phyloP scores from a whole-genome alignment of 2,113 vertebrate genomes.

The Typhlomys cinereus region DNA sequence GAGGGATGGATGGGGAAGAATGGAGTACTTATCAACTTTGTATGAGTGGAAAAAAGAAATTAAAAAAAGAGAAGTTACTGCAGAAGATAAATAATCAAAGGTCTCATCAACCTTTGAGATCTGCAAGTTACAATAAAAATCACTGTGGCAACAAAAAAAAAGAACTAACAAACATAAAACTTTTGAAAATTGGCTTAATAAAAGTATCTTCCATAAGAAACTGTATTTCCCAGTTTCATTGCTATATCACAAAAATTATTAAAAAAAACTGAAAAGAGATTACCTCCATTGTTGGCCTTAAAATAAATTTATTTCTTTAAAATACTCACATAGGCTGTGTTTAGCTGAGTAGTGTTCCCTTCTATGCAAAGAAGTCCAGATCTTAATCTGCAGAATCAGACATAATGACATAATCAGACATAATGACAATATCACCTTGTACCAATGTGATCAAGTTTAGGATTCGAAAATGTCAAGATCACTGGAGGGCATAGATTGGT shows the following conservation, averaged over 20 bases:
- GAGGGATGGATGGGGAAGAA: too few relatives aligned
- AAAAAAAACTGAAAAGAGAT: not conserved
- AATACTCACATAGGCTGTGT: not conserved
- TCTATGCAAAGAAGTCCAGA: not conserved
- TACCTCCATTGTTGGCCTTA: not conserved
- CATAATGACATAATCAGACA: too few relatives aligned
- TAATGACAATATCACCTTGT: too few relatives aligned
- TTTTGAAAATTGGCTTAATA: conserved; percentile 10
- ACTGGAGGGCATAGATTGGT: not conserved
- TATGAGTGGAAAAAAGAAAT: too few relatives aligned
- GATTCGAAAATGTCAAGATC: not conserved
- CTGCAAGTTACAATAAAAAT: too few relatives aligned
- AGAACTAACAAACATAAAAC: not conserved
- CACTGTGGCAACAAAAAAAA: not conserved
- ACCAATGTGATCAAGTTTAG: not conserved
- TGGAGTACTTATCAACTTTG: too few relatives aligned
- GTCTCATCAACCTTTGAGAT: too few relatives aligned
- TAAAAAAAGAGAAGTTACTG: too few relatives aligned
- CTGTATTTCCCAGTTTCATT: conserved; percentile 33
- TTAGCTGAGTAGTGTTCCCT: not conserved
- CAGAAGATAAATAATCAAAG: too few relatives aligned
- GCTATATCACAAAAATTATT: not conserved
- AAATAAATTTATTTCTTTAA: conserved; percentile 16
- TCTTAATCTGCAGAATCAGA: not conserved
- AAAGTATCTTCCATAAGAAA: conserved; percentile 49